These are phyloP conservation scores for Melanotaenia duboulayi DNA, from an alignment of 2,113 vertebrate genomes.

Conservation along the genomic window DNA sequence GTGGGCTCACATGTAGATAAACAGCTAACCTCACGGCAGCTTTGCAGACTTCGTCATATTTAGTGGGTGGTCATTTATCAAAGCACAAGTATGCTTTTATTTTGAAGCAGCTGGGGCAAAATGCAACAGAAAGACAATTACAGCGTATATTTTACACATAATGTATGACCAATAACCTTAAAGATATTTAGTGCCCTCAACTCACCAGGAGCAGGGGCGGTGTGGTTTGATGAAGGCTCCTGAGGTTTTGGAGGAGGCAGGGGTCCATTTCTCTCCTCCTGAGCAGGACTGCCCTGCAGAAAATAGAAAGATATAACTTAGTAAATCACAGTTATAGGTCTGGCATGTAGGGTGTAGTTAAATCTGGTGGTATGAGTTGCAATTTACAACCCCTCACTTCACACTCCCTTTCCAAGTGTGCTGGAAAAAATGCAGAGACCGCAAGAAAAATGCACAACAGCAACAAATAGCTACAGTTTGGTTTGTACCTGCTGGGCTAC, in stretches of 20 bases:
- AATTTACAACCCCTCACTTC: no score
- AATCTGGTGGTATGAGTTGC: no score
- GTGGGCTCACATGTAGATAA: background rate
- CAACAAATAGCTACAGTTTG: no score
- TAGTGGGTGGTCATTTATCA: background rate
- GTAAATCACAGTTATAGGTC: background rate
- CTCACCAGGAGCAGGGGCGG: slow-evolving; percentile 69
- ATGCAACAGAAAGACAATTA: background rate
- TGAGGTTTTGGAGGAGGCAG: slow-evolving; percentile 78
- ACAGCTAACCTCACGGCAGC: background rate
- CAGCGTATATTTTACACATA: background rate
- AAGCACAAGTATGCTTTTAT: background rate
- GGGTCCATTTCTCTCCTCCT: slow-evolving; percentile 90
- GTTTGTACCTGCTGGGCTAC: no score
- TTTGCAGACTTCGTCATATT: background rate
- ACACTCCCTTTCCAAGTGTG: no score
- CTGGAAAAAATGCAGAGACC: no score
- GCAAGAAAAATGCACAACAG: no score
- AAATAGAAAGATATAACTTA: background rate
- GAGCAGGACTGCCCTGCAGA: slow-evolving; percentile 58
- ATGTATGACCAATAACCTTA: background rate
- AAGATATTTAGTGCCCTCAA: background rate
- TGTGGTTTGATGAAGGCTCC: slow-evolving; percentile 70
- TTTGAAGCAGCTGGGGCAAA: background rate
- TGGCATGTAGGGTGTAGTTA: no score